Evolutionary conservation across 2,113 vertebrate genomes (phyloP).

Genomic region (Ictalurus furcatus): DNA sequence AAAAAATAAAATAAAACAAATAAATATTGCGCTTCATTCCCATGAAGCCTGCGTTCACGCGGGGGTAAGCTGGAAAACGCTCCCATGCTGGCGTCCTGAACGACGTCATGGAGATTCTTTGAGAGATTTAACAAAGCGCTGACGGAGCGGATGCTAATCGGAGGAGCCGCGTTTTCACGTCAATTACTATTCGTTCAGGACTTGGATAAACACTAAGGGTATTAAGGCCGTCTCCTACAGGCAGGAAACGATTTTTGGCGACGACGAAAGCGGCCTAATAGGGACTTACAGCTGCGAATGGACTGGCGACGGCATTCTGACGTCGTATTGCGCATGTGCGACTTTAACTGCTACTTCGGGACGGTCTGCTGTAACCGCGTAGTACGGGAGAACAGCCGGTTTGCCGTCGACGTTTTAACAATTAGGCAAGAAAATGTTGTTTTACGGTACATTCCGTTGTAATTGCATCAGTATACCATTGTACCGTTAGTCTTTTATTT

Average conservation of each 20-base stretch:
- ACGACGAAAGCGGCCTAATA: conserved; percentile 28
- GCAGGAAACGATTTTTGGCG: conserved; percentile 10
- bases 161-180: conserved; percentile 40
- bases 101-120: conserved; percentile 31
- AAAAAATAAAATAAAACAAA: background rate
- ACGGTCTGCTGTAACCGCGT: too few relatives aligned
- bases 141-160: conserved; percentile 43
- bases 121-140: conserved; percentile 10
- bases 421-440: too few relatives aligned
- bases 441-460: too few relatives aligned
- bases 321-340: too few relatives aligned
- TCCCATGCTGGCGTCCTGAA: conserved; percentile 17
- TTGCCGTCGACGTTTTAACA: too few relatives aligned
- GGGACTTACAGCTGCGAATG: too few relatives aligned
- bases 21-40: background rate
- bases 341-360: too few relatives aligned
- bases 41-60: background rate
- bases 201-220: conserved; percentile 6
- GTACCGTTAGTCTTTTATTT: too few relatives aligned
- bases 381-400: too few relatives aligned
- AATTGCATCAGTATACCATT: too few relatives aligned
- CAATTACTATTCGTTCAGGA: conserved; percentile 29
- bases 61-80: background rate
- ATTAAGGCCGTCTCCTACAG: conserved; percentile 18
- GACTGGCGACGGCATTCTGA: too few relatives aligned